Evolutionary conservation across 1,140 invertebrate genomes (phyloP), one percentile per base, ranked within the genome.

Genomic region (Prorops nasuta): DNA sequence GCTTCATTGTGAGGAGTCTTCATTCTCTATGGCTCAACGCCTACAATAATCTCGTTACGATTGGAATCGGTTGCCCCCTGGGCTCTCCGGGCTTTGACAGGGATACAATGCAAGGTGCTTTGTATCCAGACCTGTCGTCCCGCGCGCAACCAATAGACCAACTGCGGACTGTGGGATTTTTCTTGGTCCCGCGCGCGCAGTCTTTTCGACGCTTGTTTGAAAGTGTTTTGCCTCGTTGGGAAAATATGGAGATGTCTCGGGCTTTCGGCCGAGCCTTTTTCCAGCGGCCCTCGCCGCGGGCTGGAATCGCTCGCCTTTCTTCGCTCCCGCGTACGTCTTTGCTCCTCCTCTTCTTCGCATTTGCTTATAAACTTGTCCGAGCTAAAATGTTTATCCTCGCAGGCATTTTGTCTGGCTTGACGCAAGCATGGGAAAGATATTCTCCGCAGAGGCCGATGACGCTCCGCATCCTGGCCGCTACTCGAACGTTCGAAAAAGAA

Each of bases 21-120:
- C 16, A 65, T 67, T 67, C 52, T 64, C 55, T 53, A 57, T 61
- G 60, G 64, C 53, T 72, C 62, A 67, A 71, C 69, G 71, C 72
- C 62, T 64, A 68, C 65, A 67, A 68, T 74, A 71, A 74, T 74
- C 69, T 74, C 69, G 68, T 72, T 74, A 73, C 61, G 66, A 61
- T 66, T 56, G 43, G 64, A 60, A 65, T 64, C 55, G 56, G 35
- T 38, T 39, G 38, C 24, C 44, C 44, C 20, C 16, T 35, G 43
- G 40, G 38, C 53, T 55, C 51, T 40, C 43, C 37, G 50, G 51
- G 55, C 45, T 67, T 69, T 67, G 66, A 71, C 64, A 67, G 59
- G 35, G 21, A 47, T 47, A 72, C 66, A 71, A 71, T 68, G 67
- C 66, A 73, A 72, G 67, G 70, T 74, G 69, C 63, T 69, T 70